Evolutionary conservation across 2,888 invertebrate genomes (phyloP).

Genomic region (Isotomurus palustris): DNA sequence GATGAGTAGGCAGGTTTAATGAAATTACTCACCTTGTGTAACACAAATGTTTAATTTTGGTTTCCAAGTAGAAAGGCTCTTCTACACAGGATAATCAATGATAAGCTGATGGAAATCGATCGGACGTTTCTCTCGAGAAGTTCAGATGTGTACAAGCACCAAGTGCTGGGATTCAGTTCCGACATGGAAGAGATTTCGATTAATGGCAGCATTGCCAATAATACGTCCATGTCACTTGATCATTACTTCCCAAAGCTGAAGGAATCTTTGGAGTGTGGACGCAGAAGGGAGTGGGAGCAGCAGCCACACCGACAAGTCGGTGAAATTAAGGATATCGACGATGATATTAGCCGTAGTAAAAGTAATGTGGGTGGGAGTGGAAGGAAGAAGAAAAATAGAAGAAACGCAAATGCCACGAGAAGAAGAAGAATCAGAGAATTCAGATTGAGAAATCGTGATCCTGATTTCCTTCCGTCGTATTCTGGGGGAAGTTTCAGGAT

Average conservation of each 20-base stretch:
- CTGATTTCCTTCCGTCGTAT: neutral
- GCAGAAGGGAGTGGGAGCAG: constrained; percentile 14
- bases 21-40: neutral
- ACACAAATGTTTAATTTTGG: neutral
- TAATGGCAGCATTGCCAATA: constrained; percentile 22
- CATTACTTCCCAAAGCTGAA: constrained; percentile 43
- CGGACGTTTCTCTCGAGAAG: constrained; percentile 43
- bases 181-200: constrained; percentile 29
- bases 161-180: constrained; percentile 41
- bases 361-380: constrained; percentile 2
- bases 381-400: neutral
- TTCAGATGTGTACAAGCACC: constrained; percentile 45
- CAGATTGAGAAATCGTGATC: constrained; percentile 10
- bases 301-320: neutral
- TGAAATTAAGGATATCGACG: constrained; percentile 6
- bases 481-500: neutral
- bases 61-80: constrained; percentile 36
- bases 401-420: neutral
- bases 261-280: constrained; percentile 39
- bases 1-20: too few relatives aligned
- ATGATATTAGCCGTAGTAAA: constrained; percentile 2
- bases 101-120: constrained; percentile 45
- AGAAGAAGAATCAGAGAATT: constrained; percentile 11
- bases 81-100: constrained; percentile 45
- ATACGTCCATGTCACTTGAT: constrained; percentile 34